phyloP scores from a whole-genome alignment of 2,797 vertebrate species.

The Phalloptychus januarius region DNA sequence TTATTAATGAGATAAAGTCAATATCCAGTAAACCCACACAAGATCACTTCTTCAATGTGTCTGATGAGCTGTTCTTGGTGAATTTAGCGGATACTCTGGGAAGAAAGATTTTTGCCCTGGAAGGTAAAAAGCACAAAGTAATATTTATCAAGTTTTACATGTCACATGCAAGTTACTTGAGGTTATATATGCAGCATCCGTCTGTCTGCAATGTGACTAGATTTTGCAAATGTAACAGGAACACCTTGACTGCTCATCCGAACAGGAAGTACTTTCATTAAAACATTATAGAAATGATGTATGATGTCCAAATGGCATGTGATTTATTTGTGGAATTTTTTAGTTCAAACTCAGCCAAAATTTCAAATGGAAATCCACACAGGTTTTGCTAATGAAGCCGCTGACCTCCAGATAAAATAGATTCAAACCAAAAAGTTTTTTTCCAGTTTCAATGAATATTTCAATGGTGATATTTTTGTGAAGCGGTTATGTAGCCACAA shows the following conservation, averaged over 20 bases:
- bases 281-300: neutral
- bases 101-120: slow-evolving; percentile 95
- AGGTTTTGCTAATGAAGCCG: neutral
- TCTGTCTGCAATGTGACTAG: neutral
- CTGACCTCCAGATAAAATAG: neutral
- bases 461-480: neutral
- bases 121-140: slow-evolving; percentile 80
- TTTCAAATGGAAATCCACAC: neutral
- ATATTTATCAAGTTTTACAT: neutral
- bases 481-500: neutral
- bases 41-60: slow-evolving; percentile 98
- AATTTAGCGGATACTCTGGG: slow-evolving; percentile 92
- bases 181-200: neutral
- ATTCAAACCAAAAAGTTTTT: neutral
- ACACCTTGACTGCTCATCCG: neutral
- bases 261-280: neutral
- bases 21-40: slow-evolving; percentile 89
- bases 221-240: neutral
- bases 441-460: neutral
- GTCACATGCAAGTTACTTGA: neutral
- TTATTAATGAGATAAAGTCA: slow-evolving; percentile 90
- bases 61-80: slow-evolving; percentile 89
- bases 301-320: neutral
- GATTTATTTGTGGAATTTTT: neutral
- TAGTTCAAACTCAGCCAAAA: neutral